These are phyloP conservation scores for Bellardia bayeri DNA, from an alignment of 2,888 invertebrate species.

Conservation along the genomic window DNA sequence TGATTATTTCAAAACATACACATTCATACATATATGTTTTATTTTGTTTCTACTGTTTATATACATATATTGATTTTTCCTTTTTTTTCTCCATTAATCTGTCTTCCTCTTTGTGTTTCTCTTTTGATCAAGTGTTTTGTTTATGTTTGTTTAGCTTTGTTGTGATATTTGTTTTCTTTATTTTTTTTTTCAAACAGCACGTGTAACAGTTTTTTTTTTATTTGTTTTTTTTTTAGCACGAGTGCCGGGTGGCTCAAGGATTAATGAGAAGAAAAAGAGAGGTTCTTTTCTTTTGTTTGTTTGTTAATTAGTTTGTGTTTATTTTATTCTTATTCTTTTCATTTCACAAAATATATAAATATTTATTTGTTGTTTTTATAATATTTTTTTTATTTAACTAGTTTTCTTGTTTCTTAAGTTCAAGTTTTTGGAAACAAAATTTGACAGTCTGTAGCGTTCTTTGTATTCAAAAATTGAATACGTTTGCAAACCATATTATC, in stretches of 20 bases:
- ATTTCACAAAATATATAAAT: no score
- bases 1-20: no score
- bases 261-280: background rate
- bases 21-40: background rate
- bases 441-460: no score
- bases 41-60: background rate
- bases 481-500: no score
- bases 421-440: no score
- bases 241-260: no score
- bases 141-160: conserved; percentile 45
- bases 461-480: no score
- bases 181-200: conserved; percentile 29
- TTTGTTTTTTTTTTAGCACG: no score
- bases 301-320: background rate
- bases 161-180: conserved; percentile 19
- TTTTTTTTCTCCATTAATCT: background rate
- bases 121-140: conserved; percentile 16
- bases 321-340: no score
- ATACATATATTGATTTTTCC: conserved; percentile 66
- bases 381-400: no score
- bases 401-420: no score
- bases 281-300: background rate
- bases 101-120: conserved; percentile 5
- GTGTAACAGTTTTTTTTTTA: conserved; percentile 28
- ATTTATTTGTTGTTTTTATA: no score